Evolutionary conservation across 2,888 invertebrate species (phyloP).

Genomic region (Germaria angustata): DNA sequence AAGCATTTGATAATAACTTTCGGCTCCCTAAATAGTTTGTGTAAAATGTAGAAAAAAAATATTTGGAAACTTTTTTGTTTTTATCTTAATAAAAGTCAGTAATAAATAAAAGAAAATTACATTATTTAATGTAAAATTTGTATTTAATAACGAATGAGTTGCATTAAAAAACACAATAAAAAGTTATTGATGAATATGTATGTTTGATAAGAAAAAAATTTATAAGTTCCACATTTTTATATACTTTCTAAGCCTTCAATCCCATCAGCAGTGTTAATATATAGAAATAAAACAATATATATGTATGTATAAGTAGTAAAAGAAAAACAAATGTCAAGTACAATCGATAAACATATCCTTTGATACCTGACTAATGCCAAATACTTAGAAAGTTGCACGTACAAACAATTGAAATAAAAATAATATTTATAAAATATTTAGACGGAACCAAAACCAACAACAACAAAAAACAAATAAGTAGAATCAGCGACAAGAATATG

Average conservation of each 20-base stretch:
- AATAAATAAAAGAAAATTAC: too few species aligned
- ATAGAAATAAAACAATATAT: constrained; percentile 11
- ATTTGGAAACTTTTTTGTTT: too few species aligned
- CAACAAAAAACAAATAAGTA: background rate
- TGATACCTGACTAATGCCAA: constrained; percentile 74
- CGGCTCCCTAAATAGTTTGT: too few species aligned
- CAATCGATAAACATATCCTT: constrained; percentile 72
- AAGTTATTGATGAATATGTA: too few species aligned
- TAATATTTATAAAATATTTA: constrained; percentile 44
- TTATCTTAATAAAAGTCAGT: too few species aligned
- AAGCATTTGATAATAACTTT: too few species aligned
- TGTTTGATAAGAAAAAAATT: too few species aligned
- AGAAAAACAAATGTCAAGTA: constrained; percentile 71
- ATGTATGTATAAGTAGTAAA: background rate
- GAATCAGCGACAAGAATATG: background rate
- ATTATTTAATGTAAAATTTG: too few species aligned
- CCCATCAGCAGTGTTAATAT: constrained; percentile 53
- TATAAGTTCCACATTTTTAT: background rate
- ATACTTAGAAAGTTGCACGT: constrained; percentile 76
- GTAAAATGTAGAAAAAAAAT: too few species aligned
- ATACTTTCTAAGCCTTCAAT: constrained; percentile 35
- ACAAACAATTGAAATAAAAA: constrained; percentile 67
- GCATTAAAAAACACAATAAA: too few species aligned
- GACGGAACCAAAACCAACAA: constrained; percentile 35
- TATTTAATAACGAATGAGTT: too few species aligned